Evolutionary conservation across 2,113 vertebrate species (phyloP).

Genomic region (Stegostoma tigrinum): DNA sequence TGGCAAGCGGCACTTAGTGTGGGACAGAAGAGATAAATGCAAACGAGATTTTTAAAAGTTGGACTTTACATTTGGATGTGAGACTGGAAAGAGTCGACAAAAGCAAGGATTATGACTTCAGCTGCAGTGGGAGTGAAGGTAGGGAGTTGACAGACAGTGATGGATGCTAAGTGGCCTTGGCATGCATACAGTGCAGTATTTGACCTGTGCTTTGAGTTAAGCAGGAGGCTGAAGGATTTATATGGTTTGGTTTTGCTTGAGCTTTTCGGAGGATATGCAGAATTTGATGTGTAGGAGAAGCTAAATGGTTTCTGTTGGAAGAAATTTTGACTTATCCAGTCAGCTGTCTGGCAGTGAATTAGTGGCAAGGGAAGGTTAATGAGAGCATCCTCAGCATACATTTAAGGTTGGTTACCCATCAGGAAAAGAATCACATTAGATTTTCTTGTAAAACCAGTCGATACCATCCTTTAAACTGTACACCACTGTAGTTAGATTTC

Average conservation of each 20-base stretch:
- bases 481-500: background rate
- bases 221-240: background rate
- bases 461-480: background rate
- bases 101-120: background rate
- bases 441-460: background rate
- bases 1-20: background rate
- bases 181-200: background rate
- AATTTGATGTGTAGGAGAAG: background rate
- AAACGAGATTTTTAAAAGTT: background rate
- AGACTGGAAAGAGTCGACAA: background rate
- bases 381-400: background rate
- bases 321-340: background rate
- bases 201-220: background rate
- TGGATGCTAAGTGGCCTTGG: background rate
- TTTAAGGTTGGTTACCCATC: background rate
- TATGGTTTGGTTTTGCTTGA: background rate
- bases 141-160: background rate
- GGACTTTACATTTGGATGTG: background rate
- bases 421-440: background rate
- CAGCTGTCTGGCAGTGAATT: background rate
- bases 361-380: background rate
- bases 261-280: background rate
- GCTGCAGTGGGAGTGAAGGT: background rate
- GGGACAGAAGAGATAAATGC: background rate
- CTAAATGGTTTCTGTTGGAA: background rate